Percentiles rank a stretch among this genome's conserved stretches.
phyloP scores from a whole-genome alignment of 2,113 vertebrate genomes.

The Proteles cristata region DNA sequence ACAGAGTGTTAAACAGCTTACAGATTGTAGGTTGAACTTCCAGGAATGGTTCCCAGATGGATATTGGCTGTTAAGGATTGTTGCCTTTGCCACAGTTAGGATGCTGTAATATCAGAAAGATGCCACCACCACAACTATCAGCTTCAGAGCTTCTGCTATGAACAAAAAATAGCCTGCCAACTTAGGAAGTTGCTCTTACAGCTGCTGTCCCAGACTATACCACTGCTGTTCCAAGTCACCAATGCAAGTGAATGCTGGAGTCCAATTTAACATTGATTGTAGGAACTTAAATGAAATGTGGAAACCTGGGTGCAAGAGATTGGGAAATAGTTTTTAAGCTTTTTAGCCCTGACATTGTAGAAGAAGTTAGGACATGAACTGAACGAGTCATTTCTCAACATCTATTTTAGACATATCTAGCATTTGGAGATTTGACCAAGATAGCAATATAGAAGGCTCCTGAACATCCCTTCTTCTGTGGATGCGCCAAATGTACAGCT shows the following conservation, averaged over 20 bases:
- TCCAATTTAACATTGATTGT: neutral
- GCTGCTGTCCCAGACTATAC: neutral
- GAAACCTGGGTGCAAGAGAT: neutral
- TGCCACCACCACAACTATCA: neutral
- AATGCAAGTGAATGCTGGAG: neutral
- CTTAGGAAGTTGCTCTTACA: neutral
- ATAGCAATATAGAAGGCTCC: neutral
- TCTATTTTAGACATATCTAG: neutral
- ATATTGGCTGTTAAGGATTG: neutral
- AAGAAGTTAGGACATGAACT: neutral
- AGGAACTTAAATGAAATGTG: neutral
- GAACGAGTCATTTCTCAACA: neutral
- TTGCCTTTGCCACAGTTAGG: neutral
- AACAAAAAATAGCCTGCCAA: neutral
- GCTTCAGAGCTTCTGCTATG: neutral
- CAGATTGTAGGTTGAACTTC: neutral
- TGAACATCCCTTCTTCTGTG: neutral
- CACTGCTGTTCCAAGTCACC: neutral
- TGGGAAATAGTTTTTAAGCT: slow-evolving; percentile 16
- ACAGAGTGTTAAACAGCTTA: neutral
- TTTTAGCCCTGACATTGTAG: neutral
- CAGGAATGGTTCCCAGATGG: slow-evolving; percentile 3
- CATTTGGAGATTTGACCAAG: neutral
- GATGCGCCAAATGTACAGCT: neutral
- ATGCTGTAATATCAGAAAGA: neutral